phyloP scores from a whole-genome alignment of 2,888 invertebrate genomes.

The Drosophila birchii region DNA sequence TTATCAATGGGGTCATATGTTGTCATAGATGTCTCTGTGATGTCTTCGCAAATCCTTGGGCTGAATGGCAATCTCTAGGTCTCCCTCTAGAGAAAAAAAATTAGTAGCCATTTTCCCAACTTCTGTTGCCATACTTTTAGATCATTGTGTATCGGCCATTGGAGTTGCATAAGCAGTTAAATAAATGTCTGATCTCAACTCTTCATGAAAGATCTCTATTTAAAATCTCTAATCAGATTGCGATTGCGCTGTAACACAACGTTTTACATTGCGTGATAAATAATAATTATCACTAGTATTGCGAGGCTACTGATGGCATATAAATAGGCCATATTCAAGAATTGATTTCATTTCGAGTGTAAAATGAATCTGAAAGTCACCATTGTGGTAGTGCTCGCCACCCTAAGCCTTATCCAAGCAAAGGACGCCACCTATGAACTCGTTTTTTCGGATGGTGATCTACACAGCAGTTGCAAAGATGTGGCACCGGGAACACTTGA shows the following conservation, averaged over 20 bases:
- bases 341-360: background rate
- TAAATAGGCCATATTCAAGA: background rate
- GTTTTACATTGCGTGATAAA: background rate
- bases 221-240: background rate
- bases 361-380: slow-evolving; percentile 6
- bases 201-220: background rate
- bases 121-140: background rate
- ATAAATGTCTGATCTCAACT: background rate
- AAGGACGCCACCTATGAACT: slow-evolving; percentile 8
- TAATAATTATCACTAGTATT: background rate
- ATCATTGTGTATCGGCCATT: too few species aligned
- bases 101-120: background rate
- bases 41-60: background rate
- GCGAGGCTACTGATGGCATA: background rate
- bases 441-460: background rate
- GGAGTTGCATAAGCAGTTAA: background rate
- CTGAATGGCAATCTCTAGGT: background rate
- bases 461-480: background rate
- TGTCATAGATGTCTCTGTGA: background rate
- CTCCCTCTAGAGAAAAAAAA: background rate
- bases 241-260: too few species aligned
- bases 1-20: slow-evolving; percentile 13
- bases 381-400: background rate
- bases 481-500: slow-evolving; percentile 10
- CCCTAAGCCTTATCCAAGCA: background rate